Conservation (phyloP, 2,113 vertebrate species). For the Gadus chalcogrammus region DNA sequence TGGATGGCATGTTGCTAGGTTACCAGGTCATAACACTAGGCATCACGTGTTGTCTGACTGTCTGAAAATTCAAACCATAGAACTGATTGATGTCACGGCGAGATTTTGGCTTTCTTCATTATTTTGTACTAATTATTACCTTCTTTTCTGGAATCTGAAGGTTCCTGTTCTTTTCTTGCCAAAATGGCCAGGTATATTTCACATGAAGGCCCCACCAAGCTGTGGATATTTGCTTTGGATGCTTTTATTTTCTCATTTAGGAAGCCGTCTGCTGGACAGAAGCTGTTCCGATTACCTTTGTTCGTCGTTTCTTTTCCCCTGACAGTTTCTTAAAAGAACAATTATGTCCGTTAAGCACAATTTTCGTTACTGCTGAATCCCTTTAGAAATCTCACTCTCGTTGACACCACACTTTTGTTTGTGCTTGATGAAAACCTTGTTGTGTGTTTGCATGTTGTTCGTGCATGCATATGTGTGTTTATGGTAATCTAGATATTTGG, state of each 20-base stretch:
- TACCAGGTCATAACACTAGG: no score
- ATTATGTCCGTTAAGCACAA: conserved; percentile 54
- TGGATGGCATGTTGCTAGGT: no score
- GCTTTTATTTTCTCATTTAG: conserved; percentile 51
- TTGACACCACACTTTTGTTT: conserved; percentile 49
- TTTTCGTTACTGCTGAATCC: conserved; percentile 32
- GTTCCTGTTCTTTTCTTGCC: no score
- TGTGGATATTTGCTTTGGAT: conserved; percentile 24
- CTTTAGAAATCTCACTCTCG: conserved; percentile 32
- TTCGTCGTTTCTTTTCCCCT: conserved; percentile 11
- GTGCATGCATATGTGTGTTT: background rate
- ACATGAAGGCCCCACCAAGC: no score
- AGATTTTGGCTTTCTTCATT: no score
- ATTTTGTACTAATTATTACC: no score
- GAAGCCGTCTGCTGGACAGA: conserved; percentile 46
- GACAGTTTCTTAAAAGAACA: conserved; percentile 45
- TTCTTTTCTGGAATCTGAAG: no score
- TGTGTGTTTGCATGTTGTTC: conserved; percentile 10
- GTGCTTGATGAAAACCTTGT: conserved; percentile 33
- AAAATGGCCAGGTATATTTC: no score
- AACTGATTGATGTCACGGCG: no score
- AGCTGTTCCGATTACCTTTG: conserved; percentile 23
- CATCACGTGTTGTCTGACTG: no score
- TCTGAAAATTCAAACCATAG: no score
- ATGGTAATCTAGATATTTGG: background rate